A percentile compares a stretch with the other conserved stretches of the same genome.
Conservation (phyloP, 1,140 invertebrate species). For the Hyles euphorbiae region DNA sequence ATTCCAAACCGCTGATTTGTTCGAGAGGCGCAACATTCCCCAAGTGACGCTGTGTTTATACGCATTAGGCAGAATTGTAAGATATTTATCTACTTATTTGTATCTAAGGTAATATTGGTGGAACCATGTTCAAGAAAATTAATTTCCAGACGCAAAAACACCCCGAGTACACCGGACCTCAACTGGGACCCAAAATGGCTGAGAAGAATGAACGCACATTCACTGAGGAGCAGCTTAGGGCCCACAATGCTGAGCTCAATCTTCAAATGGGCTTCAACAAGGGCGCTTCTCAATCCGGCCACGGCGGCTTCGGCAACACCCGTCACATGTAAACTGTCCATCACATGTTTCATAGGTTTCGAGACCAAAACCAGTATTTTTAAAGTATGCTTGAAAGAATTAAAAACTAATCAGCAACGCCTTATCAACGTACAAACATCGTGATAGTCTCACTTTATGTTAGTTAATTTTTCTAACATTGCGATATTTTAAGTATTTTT, state of each 20-base stretch:
- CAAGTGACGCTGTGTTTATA: constrained; percentile 96
- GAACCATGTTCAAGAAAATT: not conserved
- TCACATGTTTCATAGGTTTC: constrained; percentile 10
- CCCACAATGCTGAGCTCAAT: constrained; percentile 92
- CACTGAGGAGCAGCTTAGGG: constrained; percentile 95
- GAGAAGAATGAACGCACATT: constrained; percentile 96
- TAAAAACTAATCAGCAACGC: no score
- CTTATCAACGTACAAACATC: constrained; percentile 8
- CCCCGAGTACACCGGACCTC: constrained; percentile 92
- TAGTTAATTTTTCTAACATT: constrained; percentile 25
- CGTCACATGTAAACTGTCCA: constrained; percentile 87
- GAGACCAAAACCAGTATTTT: constrained; percentile 21
- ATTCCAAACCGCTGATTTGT: constrained; percentile 98
- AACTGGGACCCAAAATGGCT: constrained; percentile 94
- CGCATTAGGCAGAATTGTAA: constrained; percentile 91
- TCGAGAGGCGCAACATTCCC: constrained; percentile 96
- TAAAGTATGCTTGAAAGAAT: constrained; percentile 2
- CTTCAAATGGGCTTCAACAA: constrained; percentile 99
- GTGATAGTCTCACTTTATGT: constrained; percentile 21
- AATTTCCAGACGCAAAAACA: constrained; percentile 90
- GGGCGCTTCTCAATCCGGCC: constrained; percentile 89
- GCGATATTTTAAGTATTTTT: constrained; percentile 33
- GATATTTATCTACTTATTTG: constrained; percentile 47
- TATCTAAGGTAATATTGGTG: not conserved
- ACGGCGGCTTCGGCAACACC: constrained; percentile 96